Base-by-base conservation (phyloP, 2,797 vertebrate species). In the Spatula versicolor region DNA sequence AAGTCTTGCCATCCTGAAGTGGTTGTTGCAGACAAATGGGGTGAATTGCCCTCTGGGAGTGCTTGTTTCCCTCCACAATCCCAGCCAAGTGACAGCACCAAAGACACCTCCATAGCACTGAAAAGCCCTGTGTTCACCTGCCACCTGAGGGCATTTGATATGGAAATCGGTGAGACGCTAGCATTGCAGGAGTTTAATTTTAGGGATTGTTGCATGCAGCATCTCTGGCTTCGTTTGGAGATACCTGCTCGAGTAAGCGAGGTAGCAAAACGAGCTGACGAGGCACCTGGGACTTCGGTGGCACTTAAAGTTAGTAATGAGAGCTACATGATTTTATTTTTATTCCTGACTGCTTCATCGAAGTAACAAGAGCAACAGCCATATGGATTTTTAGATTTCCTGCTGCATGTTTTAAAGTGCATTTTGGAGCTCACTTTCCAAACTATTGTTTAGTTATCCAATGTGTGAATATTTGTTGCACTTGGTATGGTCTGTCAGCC, bases 121-220 rank as follows among this genome's bases (percentile, higher is more conserved):
- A 73, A 56, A 87, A 87, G 23, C n/a, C 31, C 50, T 45, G 60
- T 87, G 88, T 83, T 93, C 84, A 91, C 35, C 84, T 85, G 62
- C 68, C 86, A 85, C 79, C 62, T 59, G 45, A 68, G 48, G 72
- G 41, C 45, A 60, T 94, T 96, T 94, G 82, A 69, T 91, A 52
- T 43, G 82, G 78, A 94, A 91, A 95, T 87, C 35, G 66, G 26
- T 26, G 30, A 95, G 41, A 52, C 78, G 35, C 52, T 79, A 72
- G 37, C 48, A 56, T 9, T 59, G 43, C 30, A 75, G 85, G 81
- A 69, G 41, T 71, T 77, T 77, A 87, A 71, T 91, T 95, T 91
- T 74, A 74, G 64, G 63, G 28, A 56, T 21, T 85, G 78, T 52
- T 77, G 48, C 60, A 92, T 26, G 41, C 9, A 68, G 46, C 28